Conservation (phyloP, 2,888 invertebrate genomes). For the Lacanobia wlatinum region DNA sequence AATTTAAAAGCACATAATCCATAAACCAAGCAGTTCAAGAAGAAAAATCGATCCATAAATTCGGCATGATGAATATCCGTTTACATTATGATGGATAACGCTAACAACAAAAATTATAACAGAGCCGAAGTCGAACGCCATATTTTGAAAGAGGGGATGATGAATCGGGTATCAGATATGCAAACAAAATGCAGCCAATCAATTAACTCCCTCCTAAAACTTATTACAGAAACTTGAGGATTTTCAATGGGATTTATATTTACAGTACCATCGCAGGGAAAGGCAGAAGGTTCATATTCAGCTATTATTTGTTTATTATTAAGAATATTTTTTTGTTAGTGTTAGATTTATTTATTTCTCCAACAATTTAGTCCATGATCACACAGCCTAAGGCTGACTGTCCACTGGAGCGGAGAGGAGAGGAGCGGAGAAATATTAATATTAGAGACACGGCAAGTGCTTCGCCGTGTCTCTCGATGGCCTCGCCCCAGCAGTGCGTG, state of each 20-base stretch:
- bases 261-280: background rate
- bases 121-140: slow-evolving; percentile 38
- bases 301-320: too few species aligned
- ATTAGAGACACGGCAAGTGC: too few species aligned
- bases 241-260: slow-evolving; percentile 49
- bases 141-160: slow-evolving; percentile 71
- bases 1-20: background rate
- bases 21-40: background rate
- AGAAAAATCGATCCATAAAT: slow-evolving; percentile 46
- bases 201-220: slow-evolving; percentile 68
- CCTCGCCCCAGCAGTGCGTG: too few species aligned
- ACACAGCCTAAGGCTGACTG: too few species aligned
- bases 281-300: slow-evolving; percentile 23
- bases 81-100: slow-evolving; percentile 62
- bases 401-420: too few species aligned
- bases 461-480: too few species aligned
- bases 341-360: too few species aligned
- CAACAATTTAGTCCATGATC: too few species aligned
- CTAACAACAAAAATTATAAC: slow-evolving; percentile 59
- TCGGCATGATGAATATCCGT: slow-evolving; percentile 43
- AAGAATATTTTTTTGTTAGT: too few species aligned
- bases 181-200: slow-evolving; percentile 84
- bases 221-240: slow-evolving; percentile 72
- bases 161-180: slow-evolving; percentile 84
- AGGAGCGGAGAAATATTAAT: too few species aligned